These are phyloP conservation scores for Lycopodina hypogea DNA, from an alignment of 37 sponge, comb jelly and placozoan genomes.

Conservation along the genomic window DNA sequence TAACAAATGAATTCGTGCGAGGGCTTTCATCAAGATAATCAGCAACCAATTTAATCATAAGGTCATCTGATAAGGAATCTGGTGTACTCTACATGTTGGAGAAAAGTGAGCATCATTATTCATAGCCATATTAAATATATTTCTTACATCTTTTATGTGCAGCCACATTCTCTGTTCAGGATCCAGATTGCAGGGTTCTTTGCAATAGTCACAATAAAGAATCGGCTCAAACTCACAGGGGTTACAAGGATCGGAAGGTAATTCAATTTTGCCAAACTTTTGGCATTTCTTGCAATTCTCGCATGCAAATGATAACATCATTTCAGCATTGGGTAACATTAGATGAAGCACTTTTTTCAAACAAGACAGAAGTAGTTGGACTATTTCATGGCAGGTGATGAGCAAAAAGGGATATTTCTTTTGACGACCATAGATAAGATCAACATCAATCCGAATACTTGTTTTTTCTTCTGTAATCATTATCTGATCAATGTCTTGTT, in stretches of 20 bases:
- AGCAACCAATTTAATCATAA: not conserved
- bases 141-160: not conserved
- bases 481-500: slow-evolving; percentile 19
- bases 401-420: not conserved
- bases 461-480: not conserved
- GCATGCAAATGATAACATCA: slow-evolving; percentile 7
- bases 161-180: slow-evolving; percentile 15
- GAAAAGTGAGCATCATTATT: too few species aligned
- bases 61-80: not conserved
- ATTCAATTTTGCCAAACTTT: not conserved
- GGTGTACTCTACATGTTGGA: not conserved
- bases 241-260: not conserved
- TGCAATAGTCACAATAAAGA: not conserved
- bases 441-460: slow-evolving; percentile 23
- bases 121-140: not conserved
- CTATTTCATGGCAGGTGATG: not conserved
- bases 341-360: not conserved
- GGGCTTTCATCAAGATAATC: not conserved
- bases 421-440: not conserved
- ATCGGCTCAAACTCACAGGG: not conserved
- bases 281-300: not conserved
- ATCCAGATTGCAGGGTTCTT: not conserved
- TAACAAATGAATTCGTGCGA: not conserved
- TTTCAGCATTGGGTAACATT: slow-evolving; percentile 20
- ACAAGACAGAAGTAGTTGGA: not conserved